Percentiles rank a stretch among this genome's conserved stretches.
phyloP scores from a whole-genome alignment of 2,113 vertebrate species.

The Recurvirostra avosetta region DNA sequence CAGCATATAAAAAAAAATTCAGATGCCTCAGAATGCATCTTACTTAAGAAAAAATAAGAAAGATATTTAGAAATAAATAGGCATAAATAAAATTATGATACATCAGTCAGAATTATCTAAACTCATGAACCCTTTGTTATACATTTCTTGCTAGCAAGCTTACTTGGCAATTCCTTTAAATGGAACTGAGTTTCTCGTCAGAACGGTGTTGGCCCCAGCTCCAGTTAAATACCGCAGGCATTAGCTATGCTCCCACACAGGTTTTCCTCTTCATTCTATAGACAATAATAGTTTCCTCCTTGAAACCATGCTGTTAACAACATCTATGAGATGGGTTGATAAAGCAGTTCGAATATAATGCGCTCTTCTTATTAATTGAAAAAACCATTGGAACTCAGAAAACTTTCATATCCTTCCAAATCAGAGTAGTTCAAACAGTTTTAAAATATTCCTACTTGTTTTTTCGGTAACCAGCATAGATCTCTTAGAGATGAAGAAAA shows the following conservation, averaged over 20 bases:
- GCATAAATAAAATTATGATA: background rate
- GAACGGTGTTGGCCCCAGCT: background rate
- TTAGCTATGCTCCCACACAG: background rate
- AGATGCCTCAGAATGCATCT: background rate
- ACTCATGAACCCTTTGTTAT: background rate
- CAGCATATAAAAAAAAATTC: background rate
- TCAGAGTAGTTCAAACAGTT: background rate
- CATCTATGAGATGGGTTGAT: background rate
- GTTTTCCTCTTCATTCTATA: background rate
- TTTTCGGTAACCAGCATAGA: background rate
- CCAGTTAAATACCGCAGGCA: background rate
- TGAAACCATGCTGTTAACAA: background rate
- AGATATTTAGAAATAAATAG: background rate
- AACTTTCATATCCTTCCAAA: background rate
- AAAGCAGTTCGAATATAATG: background rate
- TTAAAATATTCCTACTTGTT: background rate
- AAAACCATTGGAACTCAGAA: background rate
- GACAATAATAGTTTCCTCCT: background rate
- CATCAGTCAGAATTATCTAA: background rate
- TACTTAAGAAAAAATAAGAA: background rate
- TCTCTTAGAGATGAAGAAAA: background rate
- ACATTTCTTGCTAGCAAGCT: background rate
- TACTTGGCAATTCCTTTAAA: background rate
- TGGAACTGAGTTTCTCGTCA: background rate
- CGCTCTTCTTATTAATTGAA: background rate